These are phyloP conservation scores for Calephelis perditalis DNA, from an alignment of 2,888 invertebrate species.

Conservation along the genomic window DNA sequence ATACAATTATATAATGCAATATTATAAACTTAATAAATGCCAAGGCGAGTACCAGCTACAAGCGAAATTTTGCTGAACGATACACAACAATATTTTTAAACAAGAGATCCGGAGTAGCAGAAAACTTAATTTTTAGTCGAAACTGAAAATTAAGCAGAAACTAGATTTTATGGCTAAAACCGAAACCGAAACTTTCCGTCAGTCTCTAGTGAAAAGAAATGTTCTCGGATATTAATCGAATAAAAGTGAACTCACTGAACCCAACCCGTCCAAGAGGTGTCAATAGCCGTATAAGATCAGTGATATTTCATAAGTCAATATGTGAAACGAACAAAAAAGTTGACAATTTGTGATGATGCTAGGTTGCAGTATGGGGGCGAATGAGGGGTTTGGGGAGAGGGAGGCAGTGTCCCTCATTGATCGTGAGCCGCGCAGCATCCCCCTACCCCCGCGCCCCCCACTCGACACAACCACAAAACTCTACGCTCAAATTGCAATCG, in stretches of 20 bases:
- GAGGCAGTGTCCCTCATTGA: slow-evolving; percentile 65
- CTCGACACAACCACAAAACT: slow-evolving; percentile 48
- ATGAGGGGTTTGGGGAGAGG: slow-evolving; percentile 33
- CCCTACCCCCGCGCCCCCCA: slow-evolving; percentile 52
- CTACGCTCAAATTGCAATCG: slow-evolving; percentile 48
- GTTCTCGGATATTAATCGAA: too few species aligned
- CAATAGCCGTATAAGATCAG: slow-evolving; percentile 13
- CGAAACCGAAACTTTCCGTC: too few species aligned
- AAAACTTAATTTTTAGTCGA: too few species aligned
- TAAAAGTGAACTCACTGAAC: background rate
- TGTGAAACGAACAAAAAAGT: slow-evolving; percentile 42
- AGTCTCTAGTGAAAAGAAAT: too few species aligned
- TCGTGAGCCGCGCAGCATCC: slow-evolving; percentile 64
- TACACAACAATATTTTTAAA: too few species aligned
- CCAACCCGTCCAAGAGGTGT: background rate
- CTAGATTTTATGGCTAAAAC: too few species aligned
- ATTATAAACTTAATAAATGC: too few species aligned
- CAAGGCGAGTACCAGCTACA: too few species aligned
- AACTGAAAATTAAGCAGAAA: too few species aligned
- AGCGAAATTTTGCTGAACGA: too few species aligned
- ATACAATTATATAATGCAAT: too few species aligned
- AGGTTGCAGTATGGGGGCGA: slow-evolving; percentile 38
- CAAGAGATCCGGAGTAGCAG: too few species aligned
- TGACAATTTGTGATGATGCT: slow-evolving; percentile 55
- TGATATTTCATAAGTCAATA: slow-evolving; percentile 49